Evolutionary conservation across 2,888 invertebrate species (phyloP), one percentile per base, ranked within the genome.

Genomic region (Cataglyphis rosenhaueri): DNA sequence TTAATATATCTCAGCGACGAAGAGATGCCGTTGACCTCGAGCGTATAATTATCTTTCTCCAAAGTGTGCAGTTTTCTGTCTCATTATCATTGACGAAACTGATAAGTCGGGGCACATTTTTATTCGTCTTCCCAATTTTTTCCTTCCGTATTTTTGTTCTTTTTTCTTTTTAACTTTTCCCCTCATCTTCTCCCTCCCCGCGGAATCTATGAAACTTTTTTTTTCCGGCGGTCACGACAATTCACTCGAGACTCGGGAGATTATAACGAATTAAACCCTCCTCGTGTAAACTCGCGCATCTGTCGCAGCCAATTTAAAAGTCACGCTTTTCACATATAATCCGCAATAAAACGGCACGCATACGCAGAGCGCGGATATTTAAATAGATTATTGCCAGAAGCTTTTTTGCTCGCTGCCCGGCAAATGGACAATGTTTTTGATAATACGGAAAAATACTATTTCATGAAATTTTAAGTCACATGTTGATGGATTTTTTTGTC

Each of bases 1-100:
- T 88, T 84, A 79, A 88, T 89, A 84, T 86, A 83, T 84, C 8
- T 73, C 38, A 15, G 55, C 86, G 70, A 38, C 52, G 18, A n/a
- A 32, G 41, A 57, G 41, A 44, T 59, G 18, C 32, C 59, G 32
- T 71, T n/a, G 41, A 41, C 32, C 57, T 9, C 64, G 66, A 6
- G 57, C 48, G 32, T 62, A 15, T 29, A 44, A 32, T 68, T 57
- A 52, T 21, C 41, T 59, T 41, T 18, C 32, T 29, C 12, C 15
- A 25, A 48, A 71, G 44, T 38, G n/a, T 52, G n/a, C 59, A 48
- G 48, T 79, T 79, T 71, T 59, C 25, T 35, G 57, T 35, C 71
- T 70, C 70, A 70, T 78, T 78, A 71, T 41, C 44, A 35, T 18
- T 9, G 44, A 71, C 32, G 57, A 78, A 35, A 9, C 52, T 10